Conservation (phyloP, 2,888 invertebrate genomes). For the Matsumyia berberina region DNA sequence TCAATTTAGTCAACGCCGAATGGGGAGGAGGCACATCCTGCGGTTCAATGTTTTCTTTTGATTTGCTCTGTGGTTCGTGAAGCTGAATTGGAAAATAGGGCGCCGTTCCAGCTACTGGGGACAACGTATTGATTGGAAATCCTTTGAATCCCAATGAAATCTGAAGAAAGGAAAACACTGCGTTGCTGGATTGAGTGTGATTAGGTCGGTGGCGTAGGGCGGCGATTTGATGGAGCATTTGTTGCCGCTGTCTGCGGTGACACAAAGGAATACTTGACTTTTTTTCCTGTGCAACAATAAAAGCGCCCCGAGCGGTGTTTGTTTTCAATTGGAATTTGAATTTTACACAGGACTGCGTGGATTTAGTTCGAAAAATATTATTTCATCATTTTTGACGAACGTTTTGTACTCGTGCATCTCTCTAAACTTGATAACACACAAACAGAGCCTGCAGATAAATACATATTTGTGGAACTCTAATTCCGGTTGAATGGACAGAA, state of each 20-base stretch:
- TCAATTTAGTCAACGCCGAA: constrained; percentile 80
- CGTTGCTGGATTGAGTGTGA: constrained; percentile 30
- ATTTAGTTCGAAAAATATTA: constrained; percentile 24
- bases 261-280: not conserved
- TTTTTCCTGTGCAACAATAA: constrained; percentile 5
- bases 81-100: constrained; percentile 53
- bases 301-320: constrained; percentile 34
- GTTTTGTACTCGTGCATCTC: not conserved
- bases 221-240: constrained; percentile 35
- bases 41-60: constrained; percentile 26
- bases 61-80: constrained; percentile 10
- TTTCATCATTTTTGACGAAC: not conserved
- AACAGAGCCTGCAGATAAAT: no score
- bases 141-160: constrained; percentile 21
- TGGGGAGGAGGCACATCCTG: not conserved
- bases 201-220: constrained; percentile 9
- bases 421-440: no score
- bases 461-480: no score
- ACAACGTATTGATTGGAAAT: constrained; percentile 53
- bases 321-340: constrained; percentile 53
- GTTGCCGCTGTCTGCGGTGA: not conserved
- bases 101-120: constrained; percentile 9
- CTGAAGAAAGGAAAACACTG: constrained; percentile 41
- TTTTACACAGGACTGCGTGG: constrained; percentile 6
- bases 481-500: no score